A percentile compares a stretch with the other conserved stretches of the same genome.
phyloP scores from a whole-genome alignment of 2,888 invertebrate genomes.

The Temnothorax ravouxi region DNA sequence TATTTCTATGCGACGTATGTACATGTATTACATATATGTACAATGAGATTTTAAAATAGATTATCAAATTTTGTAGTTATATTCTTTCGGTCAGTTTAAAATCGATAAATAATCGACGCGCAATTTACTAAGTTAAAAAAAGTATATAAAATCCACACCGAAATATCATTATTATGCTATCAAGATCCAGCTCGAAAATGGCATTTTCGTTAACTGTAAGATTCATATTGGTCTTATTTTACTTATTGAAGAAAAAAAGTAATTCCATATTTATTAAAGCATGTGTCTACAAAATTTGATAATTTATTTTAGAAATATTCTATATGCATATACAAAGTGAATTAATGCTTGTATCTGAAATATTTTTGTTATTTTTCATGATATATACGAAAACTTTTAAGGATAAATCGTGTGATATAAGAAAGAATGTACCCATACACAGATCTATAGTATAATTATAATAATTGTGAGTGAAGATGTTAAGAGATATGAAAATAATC shows the following conservation, averaged over 20 bases:
- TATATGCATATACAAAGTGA: constrained; percentile 20
- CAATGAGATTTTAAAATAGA: constrained; percentile 31
- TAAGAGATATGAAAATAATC: neutral
- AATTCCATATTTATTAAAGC: constrained; percentile 13
- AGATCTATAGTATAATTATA: neutral
- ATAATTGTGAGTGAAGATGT: neutral
- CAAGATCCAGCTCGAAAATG: too few species aligned
- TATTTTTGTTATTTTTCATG: neutral
- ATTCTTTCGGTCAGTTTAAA: constrained; percentile 1
- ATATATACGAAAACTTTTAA: neutral
- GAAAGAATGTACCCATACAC: neutral
- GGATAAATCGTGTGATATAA: neutral
- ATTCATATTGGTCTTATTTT: too few species aligned
- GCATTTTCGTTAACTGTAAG: too few species aligned
- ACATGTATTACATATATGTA: constrained; percentile 14
- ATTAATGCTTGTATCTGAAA: constrained; percentile 23
- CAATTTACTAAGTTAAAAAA: too few species aligned
- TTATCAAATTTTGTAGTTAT: constrained; percentile 4
- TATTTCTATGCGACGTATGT: constrained; percentile 79
- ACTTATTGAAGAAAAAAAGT: neutral
- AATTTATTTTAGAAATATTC: constrained; percentile 29
- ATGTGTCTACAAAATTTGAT: constrained; percentile 18
- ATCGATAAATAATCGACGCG: neutral
- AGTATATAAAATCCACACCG: too few species aligned
- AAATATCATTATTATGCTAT: too few species aligned